Percentiles rank a stretch among this genome's conserved stretches.
Conservation (phyloP, 92 coral and sea anemone genomes). For the Bergia sp. region DNA sequence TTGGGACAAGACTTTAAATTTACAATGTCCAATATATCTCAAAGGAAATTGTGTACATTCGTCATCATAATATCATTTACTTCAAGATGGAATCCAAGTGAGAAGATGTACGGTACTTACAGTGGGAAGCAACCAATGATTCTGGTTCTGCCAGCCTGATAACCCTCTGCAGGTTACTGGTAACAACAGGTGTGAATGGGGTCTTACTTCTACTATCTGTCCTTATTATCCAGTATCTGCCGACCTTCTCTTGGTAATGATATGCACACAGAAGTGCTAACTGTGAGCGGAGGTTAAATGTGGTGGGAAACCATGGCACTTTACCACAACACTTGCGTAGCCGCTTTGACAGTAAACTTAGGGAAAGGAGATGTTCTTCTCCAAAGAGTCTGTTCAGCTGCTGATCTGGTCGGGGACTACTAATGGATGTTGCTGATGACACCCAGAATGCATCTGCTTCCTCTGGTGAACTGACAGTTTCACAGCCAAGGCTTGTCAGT, state of each 20-base stretch:
- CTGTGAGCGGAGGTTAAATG: constrained; percentile 65
- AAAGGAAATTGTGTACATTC: no score
- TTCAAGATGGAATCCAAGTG: background rate
- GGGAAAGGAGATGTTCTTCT: constrained; percentile 68
- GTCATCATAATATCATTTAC: no score
- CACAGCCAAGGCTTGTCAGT: constrained; percentile 67
- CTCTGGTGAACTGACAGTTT: constrained; percentile 53
- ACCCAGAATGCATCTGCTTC: constrained; percentile 84
- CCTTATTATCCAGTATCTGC: constrained; percentile 78
- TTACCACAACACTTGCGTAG: constrained; percentile 51
- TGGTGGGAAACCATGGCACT: constrained; percentile 74
- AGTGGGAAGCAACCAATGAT: constrained; percentile 74
- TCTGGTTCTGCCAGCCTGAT: constrained; percentile 75
- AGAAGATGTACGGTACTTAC: constrained; percentile 54
- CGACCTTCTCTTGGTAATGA: constrained; percentile 57
- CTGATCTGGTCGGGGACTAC: constrained; percentile 44
- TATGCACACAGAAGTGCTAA: constrained; percentile 78
- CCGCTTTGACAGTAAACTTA: constrained; percentile 49
- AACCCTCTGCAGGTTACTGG: constrained; percentile 69
- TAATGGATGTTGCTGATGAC: constrained; percentile 26
- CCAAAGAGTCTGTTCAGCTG: constrained; percentile 71
- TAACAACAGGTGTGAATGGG: constrained; percentile 63
- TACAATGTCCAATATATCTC: no score
- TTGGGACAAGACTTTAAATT: no score
- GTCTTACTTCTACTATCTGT: constrained; percentile 65